phyloP scores from a whole-genome alignment of 2,888 invertebrate species.

The Cyrtodaria siliqua region DNA sequence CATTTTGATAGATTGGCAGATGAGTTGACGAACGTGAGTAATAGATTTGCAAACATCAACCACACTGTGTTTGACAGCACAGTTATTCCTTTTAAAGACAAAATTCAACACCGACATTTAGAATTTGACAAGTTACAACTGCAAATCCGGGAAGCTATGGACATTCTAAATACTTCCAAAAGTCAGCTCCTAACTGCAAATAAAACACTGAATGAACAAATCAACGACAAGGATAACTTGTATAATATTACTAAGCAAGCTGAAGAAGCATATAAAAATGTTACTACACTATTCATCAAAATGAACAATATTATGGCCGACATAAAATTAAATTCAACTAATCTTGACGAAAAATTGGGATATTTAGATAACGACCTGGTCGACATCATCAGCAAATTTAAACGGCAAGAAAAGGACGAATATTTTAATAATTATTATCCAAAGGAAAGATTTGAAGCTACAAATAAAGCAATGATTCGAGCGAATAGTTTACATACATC shows the following conservation, averaged over 20 bases:
- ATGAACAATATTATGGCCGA: not conserved
- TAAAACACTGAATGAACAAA: too few species aligned
- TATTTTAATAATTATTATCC: not conserved
- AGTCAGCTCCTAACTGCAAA: too few species aligned
- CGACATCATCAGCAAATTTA: not conserved
- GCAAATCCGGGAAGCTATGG: too few species aligned
- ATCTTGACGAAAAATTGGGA: not conserved
- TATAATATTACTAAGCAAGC: not conserved
- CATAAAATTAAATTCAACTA: not conserved
- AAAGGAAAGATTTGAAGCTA: not conserved
- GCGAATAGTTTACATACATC: not conserved
- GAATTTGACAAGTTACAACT: too few species aligned
- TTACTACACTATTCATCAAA: not conserved
- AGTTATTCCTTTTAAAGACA: too few species aligned
- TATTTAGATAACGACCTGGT: not conserved
- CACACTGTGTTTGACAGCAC: too few species aligned
- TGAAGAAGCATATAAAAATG: not conserved
- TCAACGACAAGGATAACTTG: not conserved
- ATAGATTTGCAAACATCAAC: too few species aligned
- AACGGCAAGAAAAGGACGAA: not conserved
- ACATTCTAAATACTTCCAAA: too few species aligned
- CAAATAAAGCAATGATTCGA: not conserved
- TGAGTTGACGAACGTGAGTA: too few species aligned
- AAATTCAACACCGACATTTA: too few species aligned
- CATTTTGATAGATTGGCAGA: too few species aligned